phyloP scores from a whole-genome alignment of 2,797 vertebrate genomes.

The Macropus fuliginosus region DNA sequence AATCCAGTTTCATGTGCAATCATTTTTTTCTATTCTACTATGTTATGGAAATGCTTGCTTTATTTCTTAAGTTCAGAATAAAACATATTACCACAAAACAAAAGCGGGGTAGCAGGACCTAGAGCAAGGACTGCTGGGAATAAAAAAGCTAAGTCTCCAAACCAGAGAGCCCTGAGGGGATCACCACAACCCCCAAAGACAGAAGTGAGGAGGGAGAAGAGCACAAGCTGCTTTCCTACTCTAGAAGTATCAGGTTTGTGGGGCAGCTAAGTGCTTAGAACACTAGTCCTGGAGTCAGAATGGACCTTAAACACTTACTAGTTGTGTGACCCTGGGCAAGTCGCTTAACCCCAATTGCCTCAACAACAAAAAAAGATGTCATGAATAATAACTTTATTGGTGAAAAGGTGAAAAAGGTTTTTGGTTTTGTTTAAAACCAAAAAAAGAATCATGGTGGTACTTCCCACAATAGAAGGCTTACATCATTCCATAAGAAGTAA shows the following conservation, averaged over 20 bases:
- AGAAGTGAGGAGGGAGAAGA: neutral
- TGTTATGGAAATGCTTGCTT: neutral
- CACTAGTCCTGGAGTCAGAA: too few relatives aligned
- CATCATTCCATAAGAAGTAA: neutral
- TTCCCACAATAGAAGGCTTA: neutral
- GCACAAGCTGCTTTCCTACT: too few relatives aligned
- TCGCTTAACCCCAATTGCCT: neutral
- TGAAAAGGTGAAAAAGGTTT: too few relatives aligned
- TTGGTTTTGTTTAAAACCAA: neutral
- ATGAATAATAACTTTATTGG: too few relatives aligned
- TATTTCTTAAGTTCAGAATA: neutral
- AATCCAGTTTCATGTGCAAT: neutral
- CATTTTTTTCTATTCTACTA: neutral
- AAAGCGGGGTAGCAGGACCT: neutral
- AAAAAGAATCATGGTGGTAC: slow-evolving; percentile 45
- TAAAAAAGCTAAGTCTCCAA: neutral
- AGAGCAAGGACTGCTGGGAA: neutral
- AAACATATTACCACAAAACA: neutral
- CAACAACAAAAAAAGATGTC: neutral
- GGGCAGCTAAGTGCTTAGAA: too few relatives aligned
- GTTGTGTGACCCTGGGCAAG: too few relatives aligned
- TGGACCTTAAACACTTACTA: too few relatives aligned
- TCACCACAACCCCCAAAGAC: neutral
- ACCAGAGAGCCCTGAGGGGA: neutral
- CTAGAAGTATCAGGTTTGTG: too few relatives aligned